phyloP scores from a whole-genome alignment of 2,113 vertebrate genomes.

The Trematomus loennbergii region DNA sequence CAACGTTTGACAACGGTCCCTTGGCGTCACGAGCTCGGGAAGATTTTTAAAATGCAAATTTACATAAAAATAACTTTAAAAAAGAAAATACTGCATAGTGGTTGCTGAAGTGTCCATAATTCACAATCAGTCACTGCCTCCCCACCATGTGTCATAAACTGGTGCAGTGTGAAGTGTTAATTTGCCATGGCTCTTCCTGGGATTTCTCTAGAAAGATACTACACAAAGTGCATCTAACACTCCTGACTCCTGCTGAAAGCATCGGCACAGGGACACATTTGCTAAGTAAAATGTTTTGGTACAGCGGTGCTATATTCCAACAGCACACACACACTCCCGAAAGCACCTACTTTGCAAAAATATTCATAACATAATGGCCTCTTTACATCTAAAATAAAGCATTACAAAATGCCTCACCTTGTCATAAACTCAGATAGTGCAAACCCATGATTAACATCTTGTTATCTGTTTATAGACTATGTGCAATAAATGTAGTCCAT shows the following conservation, averaged over 20 bases:
- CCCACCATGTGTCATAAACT: slow-evolving; percentile 57
- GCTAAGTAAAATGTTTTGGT: slow-evolving; percentile 64
- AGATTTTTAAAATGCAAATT: slow-evolving; percentile 45
- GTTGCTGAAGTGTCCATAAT: slow-evolving; percentile 59
- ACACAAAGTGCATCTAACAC: slow-evolving; percentile 56
- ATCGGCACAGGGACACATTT: slow-evolving; percentile 50
- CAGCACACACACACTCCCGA: slow-evolving; percentile 40
- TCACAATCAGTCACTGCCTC: slow-evolving; percentile 44
- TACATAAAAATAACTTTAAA: slow-evolving; percentile 24
- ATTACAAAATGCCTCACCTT: slow-evolving; percentile 53
- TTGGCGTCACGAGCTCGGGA: slow-evolving; percentile 10
- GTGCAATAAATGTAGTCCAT: slow-evolving; percentile 73
- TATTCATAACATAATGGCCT: slow-evolving; percentile 74
- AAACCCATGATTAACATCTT: slow-evolving; percentile 60
- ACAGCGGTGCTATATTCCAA: slow-evolving; percentile 42
- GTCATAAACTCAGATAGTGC: slow-evolving; percentile 49
- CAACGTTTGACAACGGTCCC: slow-evolving; percentile 30
- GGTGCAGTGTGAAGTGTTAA: slow-evolving; percentile 54
- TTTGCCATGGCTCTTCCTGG: slow-evolving; percentile 41
- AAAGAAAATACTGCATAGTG: slow-evolving; percentile 10
- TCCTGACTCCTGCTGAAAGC: slow-evolving; percentile 65
- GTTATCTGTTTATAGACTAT: slow-evolving; percentile 56
- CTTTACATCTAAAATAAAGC: slow-evolving; percentile 70
- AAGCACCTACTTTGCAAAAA: slow-evolving; percentile 67
- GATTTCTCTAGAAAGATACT: slow-evolving; percentile 51